Evolutionary conservation across 2,113 vertebrate genomes (phyloP).

Genomic region (Charina bottae): DNA sequence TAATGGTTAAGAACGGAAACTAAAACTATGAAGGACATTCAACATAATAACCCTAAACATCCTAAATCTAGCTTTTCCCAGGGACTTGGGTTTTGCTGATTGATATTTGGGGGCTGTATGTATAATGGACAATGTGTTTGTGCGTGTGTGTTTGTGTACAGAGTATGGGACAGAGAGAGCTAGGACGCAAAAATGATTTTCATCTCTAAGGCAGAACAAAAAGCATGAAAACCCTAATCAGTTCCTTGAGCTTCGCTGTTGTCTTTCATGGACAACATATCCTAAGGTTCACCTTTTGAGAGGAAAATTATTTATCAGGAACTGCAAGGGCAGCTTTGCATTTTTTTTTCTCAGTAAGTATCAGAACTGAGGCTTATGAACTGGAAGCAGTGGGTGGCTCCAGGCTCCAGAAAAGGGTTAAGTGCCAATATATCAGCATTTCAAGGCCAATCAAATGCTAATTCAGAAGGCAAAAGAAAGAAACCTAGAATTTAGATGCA

Average conservation of each 20-base stretch:
- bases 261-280: too few species aligned
- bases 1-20: not conserved
- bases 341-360: too few species aligned
- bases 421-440: not conserved
- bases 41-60: fast-evolving
- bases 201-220: not conserved
- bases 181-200: not conserved
- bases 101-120: not conserved
- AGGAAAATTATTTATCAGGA: too few species aligned
- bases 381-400: too few species aligned
- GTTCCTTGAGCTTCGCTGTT: too few species aligned
- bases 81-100: not conserved
- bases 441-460: not conserved
- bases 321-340: too few species aligned
- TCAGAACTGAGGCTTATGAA: too few species aligned
- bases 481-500: not conserved
- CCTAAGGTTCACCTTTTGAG: too few species aligned
- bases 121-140: not conserved
- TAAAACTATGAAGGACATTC: not conserved
- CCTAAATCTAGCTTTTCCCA: not conserved
- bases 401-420: not conserved
- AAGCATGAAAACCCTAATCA: not conserved
- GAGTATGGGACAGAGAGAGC: not conserved
- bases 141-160: not conserved
- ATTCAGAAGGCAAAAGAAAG: not conserved